Conservation (phyloP, 2,113 vertebrate genomes). For the Carettochelys insculpta region DNA sequence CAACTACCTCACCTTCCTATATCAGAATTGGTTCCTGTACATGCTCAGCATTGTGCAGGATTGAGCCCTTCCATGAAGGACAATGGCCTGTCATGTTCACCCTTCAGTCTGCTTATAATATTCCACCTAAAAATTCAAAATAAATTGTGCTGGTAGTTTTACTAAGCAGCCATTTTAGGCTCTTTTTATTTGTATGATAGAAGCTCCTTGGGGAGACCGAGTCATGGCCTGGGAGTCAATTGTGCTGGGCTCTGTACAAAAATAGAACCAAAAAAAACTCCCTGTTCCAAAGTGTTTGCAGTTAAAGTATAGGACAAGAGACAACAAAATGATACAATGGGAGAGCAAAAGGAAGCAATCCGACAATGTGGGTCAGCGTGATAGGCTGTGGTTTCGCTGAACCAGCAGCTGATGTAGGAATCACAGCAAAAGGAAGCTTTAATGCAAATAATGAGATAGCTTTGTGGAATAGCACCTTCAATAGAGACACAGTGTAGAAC, state of each 20-base stretch:
- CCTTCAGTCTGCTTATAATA: background rate
- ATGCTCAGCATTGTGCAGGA: background rate
- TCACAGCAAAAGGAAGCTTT: background rate
- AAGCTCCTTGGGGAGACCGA: background rate
- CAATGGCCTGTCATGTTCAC: background rate
- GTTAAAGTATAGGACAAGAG: background rate
- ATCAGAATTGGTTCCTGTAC: background rate
- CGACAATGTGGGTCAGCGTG: background rate
- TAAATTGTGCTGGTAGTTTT: background rate
- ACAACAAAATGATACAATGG: background rate
- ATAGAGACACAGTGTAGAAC: background rate
- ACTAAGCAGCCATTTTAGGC: background rate
- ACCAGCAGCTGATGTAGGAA: background rate
- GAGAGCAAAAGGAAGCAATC: background rate
- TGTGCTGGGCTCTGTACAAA: background rate
- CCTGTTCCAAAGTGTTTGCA: background rate
- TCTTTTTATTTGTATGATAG: background rate
- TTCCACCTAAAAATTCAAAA: background rate
- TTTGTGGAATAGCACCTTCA: rapidly evolving
- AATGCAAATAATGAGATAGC: background rate
- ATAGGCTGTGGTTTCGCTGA: background rate
- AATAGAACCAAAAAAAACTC: background rate
- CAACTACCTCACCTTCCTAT: background rate
- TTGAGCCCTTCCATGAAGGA: background rate
- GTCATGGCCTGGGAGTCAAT: background rate